These are phyloP conservation scores for Cottoperca gobio DNA, from an alignment of 2,797 vertebrate species.

Conservation along the genomic window DNA sequence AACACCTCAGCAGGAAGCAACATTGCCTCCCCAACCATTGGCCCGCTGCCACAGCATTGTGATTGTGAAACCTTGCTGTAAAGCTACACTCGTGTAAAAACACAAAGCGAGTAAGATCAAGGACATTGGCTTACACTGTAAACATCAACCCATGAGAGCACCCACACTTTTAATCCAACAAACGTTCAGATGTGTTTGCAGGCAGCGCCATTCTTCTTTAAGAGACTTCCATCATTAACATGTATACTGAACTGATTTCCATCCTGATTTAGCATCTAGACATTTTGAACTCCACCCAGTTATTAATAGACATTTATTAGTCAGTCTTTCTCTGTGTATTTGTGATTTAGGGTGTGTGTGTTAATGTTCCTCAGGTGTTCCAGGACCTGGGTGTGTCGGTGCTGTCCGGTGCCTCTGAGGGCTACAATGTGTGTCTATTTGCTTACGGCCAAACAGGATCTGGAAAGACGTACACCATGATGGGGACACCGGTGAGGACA, in stretches of 20 bases:
- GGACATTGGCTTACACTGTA: constrained; percentile 24
- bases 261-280: background rate
- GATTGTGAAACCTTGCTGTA: constrained; percentile 46
- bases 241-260: background rate
- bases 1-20: constrained; percentile 72
- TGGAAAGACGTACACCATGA: constrained; percentile 99
- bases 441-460: constrained; percentile 99
- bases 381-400: constrained; percentile 95
- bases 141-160: constrained; percentile 5
- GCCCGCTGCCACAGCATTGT: constrained; percentile 65
- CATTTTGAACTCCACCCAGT: constrained; percentile 2
- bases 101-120: constrained; percentile 44
- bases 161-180: background rate
- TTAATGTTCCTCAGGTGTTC: constrained; percentile 88
- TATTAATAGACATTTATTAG: background rate
- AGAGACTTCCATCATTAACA: background rate
- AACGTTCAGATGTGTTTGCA: background rate
- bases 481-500: constrained; percentile 93
- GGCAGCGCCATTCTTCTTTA: background rate
- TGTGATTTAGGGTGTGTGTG: constrained; percentile 42
- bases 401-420: constrained; percentile 91
- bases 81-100: constrained; percentile 35
- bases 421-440: constrained; percentile 98
- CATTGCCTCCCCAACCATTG: constrained; percentile 44
- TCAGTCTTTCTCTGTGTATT: constrained; percentile 22